Percentiles rank a stretch among this genome's conserved stretches.
Evolutionary conservation across 2,113 vertebrate species (phyloP).

Genomic region (Sialia sialis): DNA sequence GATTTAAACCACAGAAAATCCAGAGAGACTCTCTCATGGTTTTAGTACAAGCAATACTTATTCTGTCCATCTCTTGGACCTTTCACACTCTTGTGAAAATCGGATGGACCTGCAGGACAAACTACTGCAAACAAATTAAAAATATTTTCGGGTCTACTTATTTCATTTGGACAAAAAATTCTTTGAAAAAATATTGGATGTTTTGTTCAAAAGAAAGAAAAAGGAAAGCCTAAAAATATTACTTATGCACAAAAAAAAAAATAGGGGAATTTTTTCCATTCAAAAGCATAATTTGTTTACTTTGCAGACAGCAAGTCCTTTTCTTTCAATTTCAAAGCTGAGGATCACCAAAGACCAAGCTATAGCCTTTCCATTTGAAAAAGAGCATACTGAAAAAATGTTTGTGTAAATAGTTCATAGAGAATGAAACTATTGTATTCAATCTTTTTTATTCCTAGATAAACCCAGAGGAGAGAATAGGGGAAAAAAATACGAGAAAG

Average conservation of each 20-base stretch:
- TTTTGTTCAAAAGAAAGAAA: not conserved
- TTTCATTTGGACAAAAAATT: not conserved
- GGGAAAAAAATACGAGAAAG: not conserved
- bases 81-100: not conserved
- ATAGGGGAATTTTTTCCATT: rapidly evolving
- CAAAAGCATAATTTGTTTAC: not conserved
- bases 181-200: not conserved
- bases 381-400: not conserved
- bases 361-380: not conserved
- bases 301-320: not conserved
- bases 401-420: not conserved
- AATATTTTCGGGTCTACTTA: not conserved
- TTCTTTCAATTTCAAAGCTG: not conserved
- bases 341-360: not conserved
- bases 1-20: not conserved
- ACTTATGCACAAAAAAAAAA: not conserved
- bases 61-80: not conserved
- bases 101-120: not conserved
- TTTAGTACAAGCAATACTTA: not conserved
- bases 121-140: not conserved
- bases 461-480: not conserved
- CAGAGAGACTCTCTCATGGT: not conserved
- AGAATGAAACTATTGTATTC: not conserved
- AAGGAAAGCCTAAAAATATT: not conserved
- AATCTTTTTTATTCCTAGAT: not conserved